Conservation (phyloP, 1,140 invertebrate species). For the Cyclina sinensis region DNA sequence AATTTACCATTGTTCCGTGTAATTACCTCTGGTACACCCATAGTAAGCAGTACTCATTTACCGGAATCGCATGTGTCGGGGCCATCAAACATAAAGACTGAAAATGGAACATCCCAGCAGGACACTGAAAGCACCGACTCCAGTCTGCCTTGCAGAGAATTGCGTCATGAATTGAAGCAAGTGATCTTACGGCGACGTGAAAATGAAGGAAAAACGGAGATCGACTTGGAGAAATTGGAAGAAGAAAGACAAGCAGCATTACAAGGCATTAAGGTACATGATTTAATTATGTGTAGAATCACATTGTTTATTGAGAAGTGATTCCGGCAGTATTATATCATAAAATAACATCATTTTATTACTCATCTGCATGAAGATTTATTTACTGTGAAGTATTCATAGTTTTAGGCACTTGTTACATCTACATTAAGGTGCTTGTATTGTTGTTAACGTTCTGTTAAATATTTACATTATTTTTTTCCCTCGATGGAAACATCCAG, state of each 20-base stretch:
- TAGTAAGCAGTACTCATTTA: neutral
- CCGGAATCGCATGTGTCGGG: neutral
- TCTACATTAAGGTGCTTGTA: no score
- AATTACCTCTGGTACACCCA: neutral
- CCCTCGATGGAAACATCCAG: no score
- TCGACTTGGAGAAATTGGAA: conserved; percentile 5
- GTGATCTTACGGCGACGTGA: neutral
- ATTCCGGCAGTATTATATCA: no score
- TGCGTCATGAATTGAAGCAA: conserved; percentile 5
- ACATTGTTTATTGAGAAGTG: no score
- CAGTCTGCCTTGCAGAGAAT: neutral
- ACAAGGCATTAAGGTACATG: neutral
- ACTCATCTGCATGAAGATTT: no score
- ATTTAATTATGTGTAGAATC: no score
- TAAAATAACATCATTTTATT: no score
- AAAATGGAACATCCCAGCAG: neutral
- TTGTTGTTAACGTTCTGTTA: no score
- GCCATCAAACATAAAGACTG: neutral
- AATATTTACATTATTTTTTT: no score
- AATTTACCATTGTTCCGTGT: neutral
- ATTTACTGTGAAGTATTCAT: no score
- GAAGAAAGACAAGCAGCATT: neutral
- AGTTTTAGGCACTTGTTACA: no score
- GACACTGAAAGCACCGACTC: neutral
- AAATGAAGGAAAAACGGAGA: neutral